Conservation (phyloP, 1,140 invertebrate genomes). For the Scaptomyza hsui region DNA sequence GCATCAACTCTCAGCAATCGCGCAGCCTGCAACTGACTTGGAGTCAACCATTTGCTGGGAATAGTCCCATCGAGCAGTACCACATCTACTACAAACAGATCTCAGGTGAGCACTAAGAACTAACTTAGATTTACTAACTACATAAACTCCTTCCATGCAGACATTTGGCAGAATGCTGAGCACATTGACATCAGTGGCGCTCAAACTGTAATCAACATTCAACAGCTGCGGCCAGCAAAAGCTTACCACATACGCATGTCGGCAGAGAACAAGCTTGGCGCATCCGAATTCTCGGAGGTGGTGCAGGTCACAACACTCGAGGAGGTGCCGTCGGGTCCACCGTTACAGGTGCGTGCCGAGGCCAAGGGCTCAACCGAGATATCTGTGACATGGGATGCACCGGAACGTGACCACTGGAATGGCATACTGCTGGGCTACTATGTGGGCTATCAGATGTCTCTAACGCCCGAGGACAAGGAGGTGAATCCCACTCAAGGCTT, state of each 20-base stretch:
- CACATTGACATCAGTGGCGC: constrained; percentile 91
- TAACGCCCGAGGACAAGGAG: constrained; percentile 82
- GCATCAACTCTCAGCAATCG: constrained; percentile 92
- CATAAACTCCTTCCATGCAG: constrained; percentile 14
- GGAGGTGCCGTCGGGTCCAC: constrained; percentile 95
- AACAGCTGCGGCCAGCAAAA: constrained; percentile 92
- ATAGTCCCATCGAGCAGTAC: constrained; percentile 94
- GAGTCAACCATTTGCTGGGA: constrained; percentile 94
- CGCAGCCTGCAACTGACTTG: constrained; percentile 92
- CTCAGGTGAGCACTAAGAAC: constrained; percentile 86
- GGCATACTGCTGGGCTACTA: constrained; percentile 97
- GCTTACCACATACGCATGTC: constrained; percentile 95
- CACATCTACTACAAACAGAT: constrained; percentile 94
- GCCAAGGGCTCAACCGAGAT: constrained; percentile 95
- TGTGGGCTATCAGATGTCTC: constrained; percentile 92
- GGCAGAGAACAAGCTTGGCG: constrained; percentile 94
- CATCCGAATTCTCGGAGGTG: constrained; percentile 93
- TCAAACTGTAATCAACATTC: constrained; percentile 91
- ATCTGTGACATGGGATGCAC: constrained; percentile 95
- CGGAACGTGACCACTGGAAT: constrained; percentile 94
- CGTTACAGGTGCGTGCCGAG: constrained; percentile 92
- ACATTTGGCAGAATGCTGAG: constrained; percentile 86
- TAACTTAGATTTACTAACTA: background rate
- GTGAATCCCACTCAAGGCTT: constrained; percentile 85
- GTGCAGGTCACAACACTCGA: constrained; percentile 92